These are phyloP conservation scores for Drosophila lacteicornis DNA, from an alignment of 1,140 invertebrate genomes.

Conservation along the genomic window DNA sequence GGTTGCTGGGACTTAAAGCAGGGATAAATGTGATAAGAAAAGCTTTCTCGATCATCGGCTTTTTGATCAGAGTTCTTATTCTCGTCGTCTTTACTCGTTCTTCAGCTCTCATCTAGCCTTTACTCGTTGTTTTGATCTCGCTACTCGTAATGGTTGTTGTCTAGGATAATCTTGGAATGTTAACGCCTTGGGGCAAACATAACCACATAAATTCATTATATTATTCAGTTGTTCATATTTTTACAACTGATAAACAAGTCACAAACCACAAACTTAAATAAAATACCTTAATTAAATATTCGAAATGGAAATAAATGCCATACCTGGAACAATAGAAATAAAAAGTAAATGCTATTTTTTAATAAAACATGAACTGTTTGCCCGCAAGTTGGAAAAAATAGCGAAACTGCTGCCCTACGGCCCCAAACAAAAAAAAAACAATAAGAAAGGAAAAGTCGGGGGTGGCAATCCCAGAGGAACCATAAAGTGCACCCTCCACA, in stretches of 20 bases:
- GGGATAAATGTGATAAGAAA: too few species aligned
- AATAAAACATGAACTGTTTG: slow-evolving; percentile 10
- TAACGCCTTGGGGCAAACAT: neutral
- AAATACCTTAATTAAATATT: too few species aligned
- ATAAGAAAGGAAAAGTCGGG: neutral
- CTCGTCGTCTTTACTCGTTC: too few species aligned
- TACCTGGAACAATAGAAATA: neutral
- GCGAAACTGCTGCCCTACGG: slow-evolving; percentile 11
- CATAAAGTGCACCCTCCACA: slow-evolving; percentile 6
- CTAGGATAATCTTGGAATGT: too few species aligned
- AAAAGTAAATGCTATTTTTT: neutral
- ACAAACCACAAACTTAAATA: too few species aligned
- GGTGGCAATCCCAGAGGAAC: slow-evolving; percentile 20
- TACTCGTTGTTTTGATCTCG: too few species aligned
- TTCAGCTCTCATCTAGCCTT: too few species aligned
- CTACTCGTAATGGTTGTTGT: too few species aligned
- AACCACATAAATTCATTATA: neutral
- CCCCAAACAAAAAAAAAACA: neutral
- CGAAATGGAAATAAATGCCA: too few species aligned
- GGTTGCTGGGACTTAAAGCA: too few species aligned
- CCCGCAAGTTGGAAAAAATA: neutral
- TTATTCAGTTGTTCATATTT: neutral
- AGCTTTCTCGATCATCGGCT: too few species aligned
- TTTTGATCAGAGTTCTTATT: too few species aligned
- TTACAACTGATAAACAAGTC: neutral